Conservation (phyloP, 2,113 vertebrate genomes). For the Corythoichthys haematopterus region DNA sequence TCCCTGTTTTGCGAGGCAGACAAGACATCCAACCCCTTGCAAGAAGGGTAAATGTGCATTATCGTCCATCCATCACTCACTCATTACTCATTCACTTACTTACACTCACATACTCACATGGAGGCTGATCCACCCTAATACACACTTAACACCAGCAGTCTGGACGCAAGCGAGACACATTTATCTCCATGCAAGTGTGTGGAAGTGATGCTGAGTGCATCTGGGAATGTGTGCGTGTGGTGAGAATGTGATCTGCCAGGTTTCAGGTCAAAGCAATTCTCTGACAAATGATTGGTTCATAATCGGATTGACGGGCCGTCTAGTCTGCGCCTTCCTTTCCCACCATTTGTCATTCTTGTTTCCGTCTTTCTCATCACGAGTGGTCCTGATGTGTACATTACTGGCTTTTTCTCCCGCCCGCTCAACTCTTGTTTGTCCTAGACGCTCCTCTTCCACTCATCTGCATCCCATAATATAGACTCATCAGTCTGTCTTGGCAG, state of each 20-base stretch:
- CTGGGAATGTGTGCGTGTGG: slow-evolving; percentile 20
- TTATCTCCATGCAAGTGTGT: slow-evolving; percentile 64
- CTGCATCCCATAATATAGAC: slow-evolving; percentile 51
- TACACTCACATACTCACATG: slow-evolving; percentile 55
- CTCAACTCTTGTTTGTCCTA: slow-evolving; percentile 30
- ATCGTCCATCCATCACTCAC: slow-evolving; percentile 66
- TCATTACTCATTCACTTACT: slow-evolving; percentile 70
- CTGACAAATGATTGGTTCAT: slow-evolving; percentile 57
- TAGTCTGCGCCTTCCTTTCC: slow-evolving; percentile 23
- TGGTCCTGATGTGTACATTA: slow-evolving; percentile 16
- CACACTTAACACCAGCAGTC: slow-evolving; percentile 66
- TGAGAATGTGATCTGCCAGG: slow-evolving; percentile 51
- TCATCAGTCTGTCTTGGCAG: slow-evolving; percentile 50
- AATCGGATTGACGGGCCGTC: slow-evolving; percentile 66
- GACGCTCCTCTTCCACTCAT: slow-evolving; percentile 1
- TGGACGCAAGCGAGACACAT: slow-evolving; percentile 64
- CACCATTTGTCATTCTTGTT: slow-evolving; percentile 42
- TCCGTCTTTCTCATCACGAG: slow-evolving; percentile 14
- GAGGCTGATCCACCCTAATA: slow-evolving; percentile 62
- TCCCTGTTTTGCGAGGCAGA: slow-evolving; percentile 27
- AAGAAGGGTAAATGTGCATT: slow-evolving; percentile 66
- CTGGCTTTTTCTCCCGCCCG: slow-evolving; percentile 15
- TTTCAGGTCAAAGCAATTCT: slow-evolving; percentile 63
- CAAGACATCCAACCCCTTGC: slow-evolving; percentile 51
- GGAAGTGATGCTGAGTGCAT: slow-evolving; percentile 60